Base-by-base conservation (phyloP, 2,797 vertebrate species). In the Naso thynnoides region DNA sequence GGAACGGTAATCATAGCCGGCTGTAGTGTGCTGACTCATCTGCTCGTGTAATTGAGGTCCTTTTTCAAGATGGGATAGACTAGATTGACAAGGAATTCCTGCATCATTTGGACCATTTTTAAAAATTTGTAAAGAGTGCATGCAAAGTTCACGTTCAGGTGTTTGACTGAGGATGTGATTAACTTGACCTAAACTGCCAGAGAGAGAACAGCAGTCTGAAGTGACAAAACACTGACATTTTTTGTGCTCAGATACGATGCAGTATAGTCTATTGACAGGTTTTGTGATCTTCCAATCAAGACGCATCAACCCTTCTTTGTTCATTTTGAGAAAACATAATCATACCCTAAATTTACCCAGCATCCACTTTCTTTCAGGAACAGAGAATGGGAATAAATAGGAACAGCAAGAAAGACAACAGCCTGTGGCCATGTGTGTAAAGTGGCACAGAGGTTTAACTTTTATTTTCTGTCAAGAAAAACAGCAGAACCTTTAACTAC, bases 11-110 rank as follows among this genome's bases (percentile, higher is more conserved):
- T 91, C 90, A 86, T 90, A 86, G 87, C 82, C 75, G 79, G 84
- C 77, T 67, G 76, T 61, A 47, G 76, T 18, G 21, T 84, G 88
- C 91, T 91, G 89, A 92, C 85, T 93, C 91, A 88, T 90, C 90
- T 80, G 62, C 66, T 63, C 50, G 48, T 78, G 82, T 82, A 82
- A 88, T 83, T 80, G 57, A 85, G 82, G 68, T 74, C 64, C 29
- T 73, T 81, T 55, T 23, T 41, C 54, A 2, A 83, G 52, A 65
- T 2, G 5, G 24, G 67, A 65, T 45, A 29, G 33, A 61, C 79
- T 41, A 41, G 70, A 72, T 73, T 73, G 71, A 83, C 26, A 3
- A 8, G 70, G 70, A 84, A 87, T 83, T 69, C 76, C 53, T 2
- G 66, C 71, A 49, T 83, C 52, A 50, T 79, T 81, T 62, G 3